These are phyloP conservation scores for Zaprionus lineosus DNA, from an alignment of 2,888 invertebrate species.

Conservation along the genomic window DNA sequence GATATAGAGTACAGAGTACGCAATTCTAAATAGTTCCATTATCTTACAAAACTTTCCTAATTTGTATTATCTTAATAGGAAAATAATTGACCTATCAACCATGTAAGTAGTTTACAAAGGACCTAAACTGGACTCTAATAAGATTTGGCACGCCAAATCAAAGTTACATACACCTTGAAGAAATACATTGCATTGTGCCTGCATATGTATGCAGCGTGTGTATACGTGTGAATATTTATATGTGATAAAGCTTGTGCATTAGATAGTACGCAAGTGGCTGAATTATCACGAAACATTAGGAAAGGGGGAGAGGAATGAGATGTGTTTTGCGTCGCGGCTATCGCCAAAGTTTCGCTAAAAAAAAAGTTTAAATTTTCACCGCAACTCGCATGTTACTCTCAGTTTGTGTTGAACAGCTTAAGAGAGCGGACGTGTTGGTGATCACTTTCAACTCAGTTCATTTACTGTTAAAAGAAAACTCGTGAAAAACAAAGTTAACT, in stretches of 20 bases:
- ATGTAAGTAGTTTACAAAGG: conserved; percentile 12
- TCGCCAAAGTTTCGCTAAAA: conserved; percentile 8
- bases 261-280: neutral
- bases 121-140: conserved; percentile 11
- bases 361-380: conserved; percentile 66
- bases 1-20: conserved; percentile 5
- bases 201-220: conserved; percentile 2
- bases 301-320: conserved; percentile 29
- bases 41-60: no score
- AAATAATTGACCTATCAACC: conserved; percentile 28
- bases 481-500: conserved; percentile 34
- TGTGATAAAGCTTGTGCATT: neutral
- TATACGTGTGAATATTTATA: neutral
- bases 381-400: conserved; percentile 39
- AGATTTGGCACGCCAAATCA: conserved; percentile 12
- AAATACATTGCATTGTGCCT: conserved; percentile 6
- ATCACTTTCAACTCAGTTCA: conserved; percentile 10
- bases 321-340: conserved; percentile 46
- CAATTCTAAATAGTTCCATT: no score
- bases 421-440: conserved; percentile 56
- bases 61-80: neutral
- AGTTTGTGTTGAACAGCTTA: conserved; percentile 69
- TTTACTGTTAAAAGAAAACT: conserved; percentile 15
- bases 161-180: conserved; percentile 1
- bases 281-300: conserved; percentile 17